These are phyloP conservation scores for Ctenodactylus gundi DNA, from an alignment of 2,113 vertebrate species.

Conservation along the genomic window DNA sequence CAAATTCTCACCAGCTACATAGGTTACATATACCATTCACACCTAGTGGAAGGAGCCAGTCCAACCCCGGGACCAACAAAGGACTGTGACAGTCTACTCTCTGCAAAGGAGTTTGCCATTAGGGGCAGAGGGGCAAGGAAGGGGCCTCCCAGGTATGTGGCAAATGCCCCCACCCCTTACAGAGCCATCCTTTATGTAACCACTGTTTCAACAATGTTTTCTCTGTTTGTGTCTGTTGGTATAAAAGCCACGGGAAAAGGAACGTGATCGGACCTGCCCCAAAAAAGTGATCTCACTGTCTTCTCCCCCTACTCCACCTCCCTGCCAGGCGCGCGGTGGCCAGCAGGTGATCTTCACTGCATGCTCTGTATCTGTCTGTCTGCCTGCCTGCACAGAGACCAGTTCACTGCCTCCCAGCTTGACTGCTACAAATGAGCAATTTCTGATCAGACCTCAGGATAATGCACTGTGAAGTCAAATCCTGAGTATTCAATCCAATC, in stretches of 20 bases:
- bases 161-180: background rate
- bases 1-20: background rate
- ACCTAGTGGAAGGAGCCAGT: background rate
- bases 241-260: conserved; percentile 90
- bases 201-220: conserved; percentile 60
- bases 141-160: background rate
- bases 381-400: conserved; percentile 54
- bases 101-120: background rate
- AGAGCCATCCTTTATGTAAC: background rate
- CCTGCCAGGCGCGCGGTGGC: conserved; percentile 83
- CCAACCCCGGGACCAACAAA: background rate
- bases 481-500: background rate
- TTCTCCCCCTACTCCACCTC: conserved; percentile 88
- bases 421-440: background rate
- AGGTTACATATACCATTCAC: background rate
- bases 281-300: conserved; percentile 98
- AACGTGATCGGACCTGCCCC: conserved; percentile 93
- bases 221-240: conserved; percentile 77
- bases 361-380: conserved; percentile 76
- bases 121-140: background rate
- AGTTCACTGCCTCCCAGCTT: background rate
- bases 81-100: rapidly evolving
- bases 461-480: background rate
- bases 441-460: background rate
- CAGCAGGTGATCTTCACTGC: conserved; percentile 92